Evolutionary conservation across 2,888 invertebrate species (phyloP).

Genomic region (Macrophya alboannulata): DNA sequence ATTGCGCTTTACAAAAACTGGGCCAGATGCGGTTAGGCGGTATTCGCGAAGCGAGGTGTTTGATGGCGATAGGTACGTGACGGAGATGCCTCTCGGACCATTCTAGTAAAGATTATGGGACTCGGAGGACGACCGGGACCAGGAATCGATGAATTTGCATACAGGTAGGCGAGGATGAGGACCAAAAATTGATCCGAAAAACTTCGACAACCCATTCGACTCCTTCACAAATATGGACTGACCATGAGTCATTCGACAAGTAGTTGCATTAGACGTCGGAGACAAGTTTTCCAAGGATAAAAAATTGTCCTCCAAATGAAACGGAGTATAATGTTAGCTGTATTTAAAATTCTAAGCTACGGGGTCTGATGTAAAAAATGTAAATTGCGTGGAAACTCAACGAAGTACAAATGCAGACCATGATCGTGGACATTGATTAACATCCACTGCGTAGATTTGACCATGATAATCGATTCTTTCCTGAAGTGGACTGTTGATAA

Average conservation of each 20-base stretch:
- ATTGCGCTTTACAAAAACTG: conserved; percentile 57
- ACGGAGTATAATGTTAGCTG: not conserved
- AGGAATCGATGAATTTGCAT: not conserved
- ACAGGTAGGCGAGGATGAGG: not conserved
- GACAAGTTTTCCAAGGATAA: not conserved
- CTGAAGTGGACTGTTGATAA: not conserved
- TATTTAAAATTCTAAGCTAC: not conserved
- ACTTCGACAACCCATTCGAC: not conserved
- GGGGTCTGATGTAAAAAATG: not conserved
- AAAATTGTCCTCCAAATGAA: not conserved
- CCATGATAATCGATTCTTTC: not conserved
- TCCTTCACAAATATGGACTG: not conserved
- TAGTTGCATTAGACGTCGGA: not conserved
- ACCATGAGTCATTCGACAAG: not conserved
- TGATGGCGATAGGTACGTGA: conserved; percentile 21
- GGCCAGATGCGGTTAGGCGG: conserved; percentile 20
- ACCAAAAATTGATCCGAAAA: not conserved
- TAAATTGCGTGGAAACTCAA: not conserved
- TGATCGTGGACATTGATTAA: not conserved
- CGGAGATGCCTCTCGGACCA: conserved; percentile 16
- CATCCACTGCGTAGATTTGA: not conserved
- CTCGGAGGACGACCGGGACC: not conserved
- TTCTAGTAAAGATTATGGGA: not conserved
- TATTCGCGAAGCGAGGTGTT: conserved; percentile 29
- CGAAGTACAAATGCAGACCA: not conserved